These are phyloP conservation scores for Brevimyrus niger DNA, from an alignment of 2,113 vertebrate species.

Conservation along the genomic window DNA sequence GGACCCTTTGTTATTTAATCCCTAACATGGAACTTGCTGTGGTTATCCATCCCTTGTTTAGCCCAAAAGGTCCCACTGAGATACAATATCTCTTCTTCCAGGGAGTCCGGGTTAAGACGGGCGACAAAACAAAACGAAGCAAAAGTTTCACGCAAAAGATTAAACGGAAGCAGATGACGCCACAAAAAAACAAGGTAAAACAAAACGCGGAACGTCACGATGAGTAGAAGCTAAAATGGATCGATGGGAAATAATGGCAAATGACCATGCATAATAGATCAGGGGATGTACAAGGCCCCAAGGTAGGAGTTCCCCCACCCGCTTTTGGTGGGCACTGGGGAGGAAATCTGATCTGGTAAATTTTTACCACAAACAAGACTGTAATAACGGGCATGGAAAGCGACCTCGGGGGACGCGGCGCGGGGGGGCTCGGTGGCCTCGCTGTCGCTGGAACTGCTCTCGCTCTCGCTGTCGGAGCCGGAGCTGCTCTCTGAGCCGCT, in stretches of 20 bases:
- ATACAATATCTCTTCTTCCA: neutral
- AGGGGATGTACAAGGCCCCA: neutral
- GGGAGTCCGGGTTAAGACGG: neutral
- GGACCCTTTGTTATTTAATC: neutral
- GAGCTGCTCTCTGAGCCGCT: slow-evolving; percentile 97
- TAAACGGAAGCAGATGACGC: neutral
- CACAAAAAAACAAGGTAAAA: neutral
- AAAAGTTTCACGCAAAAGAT: neutral
- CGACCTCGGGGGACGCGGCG: slow-evolving; percentile 84
- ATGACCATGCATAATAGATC: neutral
- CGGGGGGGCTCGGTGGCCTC: slow-evolving; percentile 88
- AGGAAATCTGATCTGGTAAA: neutral
- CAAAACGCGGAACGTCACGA: neutral
- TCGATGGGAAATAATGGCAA: neutral
- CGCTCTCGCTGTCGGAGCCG: slow-evolving; percentile 93
- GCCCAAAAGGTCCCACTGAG: neutral
- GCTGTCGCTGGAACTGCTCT: slow-evolving; percentile 95
- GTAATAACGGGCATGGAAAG: neutral
- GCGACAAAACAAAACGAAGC: neutral
- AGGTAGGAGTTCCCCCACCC: neutral
- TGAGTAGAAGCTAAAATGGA: neutral
- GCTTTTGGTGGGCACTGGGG: neutral
- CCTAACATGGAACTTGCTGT: neutral
- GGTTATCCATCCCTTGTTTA: neutral
- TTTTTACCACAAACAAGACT: neutral